Evolutionary conservation across 1,140 invertebrate genomes (phyloP).

Genomic region (Drosophila kohkoa): DNA sequence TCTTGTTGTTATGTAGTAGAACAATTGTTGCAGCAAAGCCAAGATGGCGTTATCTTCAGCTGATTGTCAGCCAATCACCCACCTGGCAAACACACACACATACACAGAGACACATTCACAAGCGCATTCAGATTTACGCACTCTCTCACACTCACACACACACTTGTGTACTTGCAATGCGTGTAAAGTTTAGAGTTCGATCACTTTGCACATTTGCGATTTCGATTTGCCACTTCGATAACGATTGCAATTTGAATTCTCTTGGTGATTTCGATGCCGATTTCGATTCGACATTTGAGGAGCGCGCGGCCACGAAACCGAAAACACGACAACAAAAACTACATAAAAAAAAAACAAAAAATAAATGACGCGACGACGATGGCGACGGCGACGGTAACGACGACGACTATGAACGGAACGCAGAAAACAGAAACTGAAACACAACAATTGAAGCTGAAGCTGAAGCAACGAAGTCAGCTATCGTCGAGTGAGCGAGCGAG

Average conservation of each 20-base stretch:
- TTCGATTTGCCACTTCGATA: conserved; percentile 10
- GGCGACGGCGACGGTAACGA: conserved; percentile 14
- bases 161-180: not conserved
- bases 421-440: conserved; percentile 54
- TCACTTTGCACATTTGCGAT: conserved; percentile 23
- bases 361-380: conserved; percentile 1
- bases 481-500: conserved; percentile 47
- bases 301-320: conserved; percentile 39
- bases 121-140: not conserved
- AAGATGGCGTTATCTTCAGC: conserved; percentile 43
- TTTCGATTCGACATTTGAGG: conserved; percentile 29
- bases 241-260: conserved; percentile 23
- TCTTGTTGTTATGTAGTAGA: conserved; percentile 18
- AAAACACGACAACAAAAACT: conserved; percentile 26
- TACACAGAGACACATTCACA: conserved; percentile 2
- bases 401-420: conserved; percentile 27
- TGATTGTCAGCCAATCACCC: conserved; percentile 21
- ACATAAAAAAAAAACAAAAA: conserved; percentile 14
- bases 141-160: not conserved
- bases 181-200: conserved; percentile 17
- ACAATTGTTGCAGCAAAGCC: conserved; percentile 25
- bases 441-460: conserved; percentile 51
- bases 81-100: conserved; percentile 8
- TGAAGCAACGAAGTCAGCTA: conserved; percentile 36
- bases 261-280: conserved; percentile 28